Conservation (phyloP, 2,888 invertebrate genomes). For the Rhingia campestris region DNA sequence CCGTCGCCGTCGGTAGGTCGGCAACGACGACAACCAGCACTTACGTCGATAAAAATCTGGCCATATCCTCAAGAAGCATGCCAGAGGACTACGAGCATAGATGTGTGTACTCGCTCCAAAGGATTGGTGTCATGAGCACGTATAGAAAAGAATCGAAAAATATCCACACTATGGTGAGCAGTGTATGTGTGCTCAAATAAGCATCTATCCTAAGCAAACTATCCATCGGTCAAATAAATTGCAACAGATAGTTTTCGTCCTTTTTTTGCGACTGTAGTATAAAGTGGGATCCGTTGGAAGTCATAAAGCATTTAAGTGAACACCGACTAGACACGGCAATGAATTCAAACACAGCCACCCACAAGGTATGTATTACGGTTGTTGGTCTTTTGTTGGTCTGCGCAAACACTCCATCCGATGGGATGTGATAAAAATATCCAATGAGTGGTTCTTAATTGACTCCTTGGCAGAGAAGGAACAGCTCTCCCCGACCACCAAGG, state of each 20-base stretch:
- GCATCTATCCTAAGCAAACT: slow-evolving; percentile 6
- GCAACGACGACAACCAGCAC: background rate
- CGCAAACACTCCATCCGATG: background rate
- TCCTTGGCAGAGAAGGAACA: background rate
- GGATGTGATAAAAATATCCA: slow-evolving; percentile 30
- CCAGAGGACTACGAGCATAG: slow-evolving; percentile 1
- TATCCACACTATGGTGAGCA: background rate
- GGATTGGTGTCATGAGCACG: slow-evolving; percentile 42
- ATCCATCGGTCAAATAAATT: slow-evolving; percentile 25
- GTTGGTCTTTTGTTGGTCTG: slow-evolving; percentile 1
- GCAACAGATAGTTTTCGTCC: slow-evolving; percentile 53
- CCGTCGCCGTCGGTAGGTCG: background rate
- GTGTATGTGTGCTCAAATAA: slow-evolving; percentile 6
- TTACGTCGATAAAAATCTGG: slow-evolving; percentile 29
- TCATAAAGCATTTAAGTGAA: slow-evolving; percentile 21
- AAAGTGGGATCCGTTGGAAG: background rate
- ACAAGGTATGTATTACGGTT: background rate
- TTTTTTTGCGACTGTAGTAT: background rate
- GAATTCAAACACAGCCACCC: slow-evolving; percentile 7
- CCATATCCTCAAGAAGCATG: slow-evolving; percentile 25
- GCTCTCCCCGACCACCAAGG: background rate
- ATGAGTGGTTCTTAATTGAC: slow-evolving; percentile 53
- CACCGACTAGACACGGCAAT: slow-evolving; percentile 27
- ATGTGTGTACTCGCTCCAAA: slow-evolving; percentile 8
- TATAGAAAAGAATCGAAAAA: slow-evolving; percentile 29